A percentile compares a stretch with the other conserved stretches of the same genome.
phyloP scores from a whole-genome alignment of 2,888 invertebrate genomes.

The Cephus rjabovi region DNA sequence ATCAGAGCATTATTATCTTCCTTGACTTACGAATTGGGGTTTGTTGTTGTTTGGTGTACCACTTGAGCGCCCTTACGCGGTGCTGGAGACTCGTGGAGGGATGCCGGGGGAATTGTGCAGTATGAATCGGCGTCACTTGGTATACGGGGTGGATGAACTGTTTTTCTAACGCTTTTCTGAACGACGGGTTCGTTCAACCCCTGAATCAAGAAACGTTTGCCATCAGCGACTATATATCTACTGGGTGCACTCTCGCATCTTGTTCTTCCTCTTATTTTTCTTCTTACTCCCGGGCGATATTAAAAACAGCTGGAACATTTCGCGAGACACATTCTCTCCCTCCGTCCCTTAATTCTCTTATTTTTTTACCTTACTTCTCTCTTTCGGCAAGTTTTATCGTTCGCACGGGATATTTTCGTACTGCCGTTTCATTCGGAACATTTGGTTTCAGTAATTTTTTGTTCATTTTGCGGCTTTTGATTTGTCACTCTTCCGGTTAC shows the following conservation, averaged over 20 bases:
- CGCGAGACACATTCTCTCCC: background rate
- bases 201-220: background rate
- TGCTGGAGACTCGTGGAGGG: no score
- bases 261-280: constrained; percentile 3
- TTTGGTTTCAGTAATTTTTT: constrained; percentile 24
- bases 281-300: constrained; percentile 33
- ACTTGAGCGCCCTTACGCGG: no score
- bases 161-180: background rate
- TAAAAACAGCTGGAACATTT: constrained; percentile 46
- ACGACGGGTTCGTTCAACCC: background rate
- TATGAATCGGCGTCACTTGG: no score
- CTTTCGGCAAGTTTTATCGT: background rate
- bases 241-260: constrained; percentile 1
- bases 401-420: background rate
- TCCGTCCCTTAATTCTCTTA: background rate
- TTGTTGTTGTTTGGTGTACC: no score
- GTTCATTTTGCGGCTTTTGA: no score
- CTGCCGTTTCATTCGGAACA: no score
- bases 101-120: no score
- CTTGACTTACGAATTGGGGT: no score
- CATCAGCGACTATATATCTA: no score
- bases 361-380: constrained; percentile 4
- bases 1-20: no score
- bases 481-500: no score
- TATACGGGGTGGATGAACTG: no score